Base-by-base conservation (phyloP, 2,113 vertebrate genomes). In the Indicator indicator region DNA sequence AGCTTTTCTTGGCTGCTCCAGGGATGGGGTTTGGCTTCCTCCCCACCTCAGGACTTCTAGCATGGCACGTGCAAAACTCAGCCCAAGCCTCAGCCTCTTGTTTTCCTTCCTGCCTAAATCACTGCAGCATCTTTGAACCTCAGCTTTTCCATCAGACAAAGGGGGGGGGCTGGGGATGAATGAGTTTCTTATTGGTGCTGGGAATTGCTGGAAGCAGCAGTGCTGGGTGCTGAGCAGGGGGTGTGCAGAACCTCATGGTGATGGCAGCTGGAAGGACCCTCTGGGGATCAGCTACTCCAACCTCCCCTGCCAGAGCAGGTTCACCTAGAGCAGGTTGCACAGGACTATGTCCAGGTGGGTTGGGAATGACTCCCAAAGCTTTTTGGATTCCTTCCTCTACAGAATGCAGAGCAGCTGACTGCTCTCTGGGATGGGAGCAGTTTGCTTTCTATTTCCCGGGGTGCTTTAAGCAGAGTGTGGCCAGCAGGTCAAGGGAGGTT, bases 1-100 rank as follows among this genome's bases (percentile, higher is more conserved):
- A 0, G 44, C 75, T 95, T 88, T 88, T 69, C 88, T 96, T 96
- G 94, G 94, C 88, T 0, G 21, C 71, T 73, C 14, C 6, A 20
- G 60, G 55, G 24, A 14, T 4, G 40, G 64, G 44, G 24, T 15
- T 96, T 77, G 75, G 96, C 68, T 89, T 50, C 72, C 27, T 92
- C 84, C 68, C 56, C 18, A 48, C 89, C 32, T 32, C 0, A 3
- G 87, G 33, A 33, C 38, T 81, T 82, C 79, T 50, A 67, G 79
- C 44, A 1, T 0, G 36, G 69, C 17, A 5, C 5, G 38, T 50
- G 86, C 21, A 9, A 32, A 62, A 48, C 3, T 1, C 77, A 76
- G 62, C 80, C 30, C 54, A 3, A 28, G 46, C 19, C 1, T 1
- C 1, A 4, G 16, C 69, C 54, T 68, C 42, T 15, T 19, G 32